Base-by-base conservation (phyloP, 2,888 invertebrate genomes). In the Dryobota labecula region DNA sequence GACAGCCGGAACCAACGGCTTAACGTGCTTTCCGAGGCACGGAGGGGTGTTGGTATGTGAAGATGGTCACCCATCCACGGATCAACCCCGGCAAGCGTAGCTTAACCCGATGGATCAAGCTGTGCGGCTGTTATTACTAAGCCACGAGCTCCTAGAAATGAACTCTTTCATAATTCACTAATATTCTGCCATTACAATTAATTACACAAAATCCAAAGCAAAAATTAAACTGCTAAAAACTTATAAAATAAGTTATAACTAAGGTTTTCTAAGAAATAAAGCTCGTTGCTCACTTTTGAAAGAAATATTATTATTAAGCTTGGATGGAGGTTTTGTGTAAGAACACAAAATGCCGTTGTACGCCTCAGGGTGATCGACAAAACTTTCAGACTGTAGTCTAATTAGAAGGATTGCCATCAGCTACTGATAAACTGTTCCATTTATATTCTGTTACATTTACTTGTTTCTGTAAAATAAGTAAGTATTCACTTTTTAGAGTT, bases 321-420 rank as follows among this genome's bases (percentile, higher is more conserved):
- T 41, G 24, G 63, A 38, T 74, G 71, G 54, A 53, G 47, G 41
- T 66, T 81, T 73, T 71, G 36, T 53, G 54, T 60, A 68, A 58
- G 65, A 65, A 60, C 71, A 57, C 56, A 61, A 62, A 76, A 61
- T 49, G 61, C 43, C 51, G 53, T 77, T 85, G 87, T 86, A 80
- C 68, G 87, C 87, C 82, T 20, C 58, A 63, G 83, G 85, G 69
- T 47, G 64, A 80, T 83, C 73, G 41, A 51, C 24, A 60, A 43
- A 80, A 76, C 70, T 72, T 79, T 69, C 51, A 45, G 63, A 70
- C 49, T 33, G 36, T 53, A 64, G 43, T 72, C 64, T 82, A 84
- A 79, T 83, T 80, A 78, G 56, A 60, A 65, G 58, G 41, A 57
- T 65, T 53, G 18, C 65, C 38, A 69, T 70, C 51, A 72, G n/a